Evolutionary conservation across 2,888 invertebrate species (phyloP), one percentile per base, ranked within the genome.

Genomic region (Diadromus collaris): DNA sequence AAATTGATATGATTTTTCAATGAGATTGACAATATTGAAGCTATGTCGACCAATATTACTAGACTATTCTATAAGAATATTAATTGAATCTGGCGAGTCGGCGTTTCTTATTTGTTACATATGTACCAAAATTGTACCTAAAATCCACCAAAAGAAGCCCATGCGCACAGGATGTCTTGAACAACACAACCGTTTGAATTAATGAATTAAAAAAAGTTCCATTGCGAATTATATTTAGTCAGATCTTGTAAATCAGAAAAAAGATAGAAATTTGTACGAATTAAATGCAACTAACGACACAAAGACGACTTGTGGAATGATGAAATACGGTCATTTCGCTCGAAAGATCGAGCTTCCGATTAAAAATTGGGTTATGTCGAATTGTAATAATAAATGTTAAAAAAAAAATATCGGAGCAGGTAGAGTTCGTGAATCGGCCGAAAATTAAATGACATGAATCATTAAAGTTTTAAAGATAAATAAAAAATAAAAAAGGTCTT

Each of bases 361-460:
- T 34, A 68, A 76, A 54, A 41, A 61, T 34, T 60, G 6, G 6
- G 16, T n/a, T 56, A 29, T 56, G 6, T 65, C 46, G 68, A 54
- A 63, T 41, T n/a, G 56, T 67, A 76, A 68, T 54, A 51, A 77
- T 75, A 74, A 76, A 58, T 24, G 64, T 70, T 73, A 69, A 74
- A 56, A 54, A 29, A 27, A 24, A 10, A 24, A 54, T 27, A 74
- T 81, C 81, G 83, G 74, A 84, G 86, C 87, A 87, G 87, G 87
- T 88, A 88, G 87, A 86, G 86, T 88, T 88, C 87, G 84, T 84
- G 85, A 86, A 88, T 86, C 88, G 88, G 87, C 87, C 86, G 85
- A 87, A 84, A 86, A 83, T 24, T 56, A 78, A 63, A 64, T 68
- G 72, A 27, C 71, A 58, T 74, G 46, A 77, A 71, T 74, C 38